Evolutionary conservation across 1,140 invertebrate genomes (phyloP).

Genomic region (Euura saliciscinereae): DNA sequence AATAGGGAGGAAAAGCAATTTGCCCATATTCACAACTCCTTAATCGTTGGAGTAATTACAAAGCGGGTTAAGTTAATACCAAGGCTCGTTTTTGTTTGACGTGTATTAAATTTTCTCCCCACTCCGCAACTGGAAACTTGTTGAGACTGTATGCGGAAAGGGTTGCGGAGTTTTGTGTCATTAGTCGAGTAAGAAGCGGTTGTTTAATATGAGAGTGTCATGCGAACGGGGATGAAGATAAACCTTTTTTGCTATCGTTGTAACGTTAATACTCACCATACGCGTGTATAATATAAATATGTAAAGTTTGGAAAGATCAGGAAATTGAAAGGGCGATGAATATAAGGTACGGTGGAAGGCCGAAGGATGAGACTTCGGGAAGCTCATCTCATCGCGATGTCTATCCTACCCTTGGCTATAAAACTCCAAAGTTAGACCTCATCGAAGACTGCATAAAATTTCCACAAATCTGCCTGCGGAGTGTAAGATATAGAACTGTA

Average conservation of each 20-base stretch:
- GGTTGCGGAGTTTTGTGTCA: too few species aligned
- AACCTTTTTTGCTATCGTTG: too few species aligned
- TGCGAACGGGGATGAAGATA: too few species aligned
- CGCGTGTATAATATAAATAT: too few species aligned
- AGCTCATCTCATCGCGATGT: neutral
- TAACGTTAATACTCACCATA: too few species aligned
- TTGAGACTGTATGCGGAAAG: too few species aligned
- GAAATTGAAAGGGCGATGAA: neutral
- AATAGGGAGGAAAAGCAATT: neutral
- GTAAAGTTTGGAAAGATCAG: too few species aligned
- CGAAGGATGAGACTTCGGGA: neutral
- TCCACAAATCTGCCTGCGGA: constrained; percentile 37
- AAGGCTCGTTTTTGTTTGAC: neutral
- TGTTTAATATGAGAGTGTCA: too few species aligned
- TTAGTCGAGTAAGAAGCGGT: too few species aligned
- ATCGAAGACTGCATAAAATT: constrained; percentile 42
- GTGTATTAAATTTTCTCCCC: neutral
- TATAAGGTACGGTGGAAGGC: neutral
- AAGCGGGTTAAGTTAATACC: neutral
- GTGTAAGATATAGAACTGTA: constrained; percentile 25
- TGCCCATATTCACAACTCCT: neutral
- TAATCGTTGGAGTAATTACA: neutral
- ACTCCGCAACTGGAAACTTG: neutral
- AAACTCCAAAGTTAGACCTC: constrained; percentile 38
- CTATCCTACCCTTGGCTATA: constrained; percentile 30